Evolutionary conservation across 2,888 invertebrate species (phyloP).

Genomic region (Xestia sexstrigata): DNA sequence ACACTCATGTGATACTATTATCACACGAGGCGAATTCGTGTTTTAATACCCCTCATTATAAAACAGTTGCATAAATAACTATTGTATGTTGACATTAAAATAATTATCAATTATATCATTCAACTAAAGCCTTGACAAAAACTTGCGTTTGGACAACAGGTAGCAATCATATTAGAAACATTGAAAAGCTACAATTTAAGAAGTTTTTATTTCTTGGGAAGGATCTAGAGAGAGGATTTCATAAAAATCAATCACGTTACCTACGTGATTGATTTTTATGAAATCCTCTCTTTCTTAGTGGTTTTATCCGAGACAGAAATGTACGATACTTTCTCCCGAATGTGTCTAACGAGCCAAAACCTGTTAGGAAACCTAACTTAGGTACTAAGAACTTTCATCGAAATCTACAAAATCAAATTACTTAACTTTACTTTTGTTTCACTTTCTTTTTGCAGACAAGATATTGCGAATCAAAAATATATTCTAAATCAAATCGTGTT

Average conservation of each 20-base stretch:
- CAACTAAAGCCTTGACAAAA: background rate
- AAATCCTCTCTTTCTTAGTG: too few species aligned
- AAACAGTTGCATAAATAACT: too few species aligned
- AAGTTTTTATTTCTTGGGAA: background rate
- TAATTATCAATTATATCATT: background rate
- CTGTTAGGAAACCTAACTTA: conserved; percentile 1
- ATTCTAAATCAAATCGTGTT: conserved; percentile 12
- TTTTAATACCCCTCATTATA: too few species aligned
- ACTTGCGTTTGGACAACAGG: background rate
- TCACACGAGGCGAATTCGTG: too few species aligned
- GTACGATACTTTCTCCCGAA: conserved; percentile 4
- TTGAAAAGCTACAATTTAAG: background rate
- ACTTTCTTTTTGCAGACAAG: background rate
- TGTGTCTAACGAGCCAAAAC: background rate
- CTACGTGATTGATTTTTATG: too few species aligned
- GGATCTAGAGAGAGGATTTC: background rate
- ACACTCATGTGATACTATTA: too few species aligned
- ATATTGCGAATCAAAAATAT: conserved; percentile 11
- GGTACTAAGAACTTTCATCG: background rate
- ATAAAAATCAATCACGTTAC: background rate
- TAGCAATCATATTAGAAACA: background rate
- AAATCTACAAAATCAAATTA: conserved; percentile 16
- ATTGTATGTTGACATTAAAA: background rate
- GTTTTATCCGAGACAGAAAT: conserved; percentile 15
- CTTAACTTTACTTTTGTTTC: conserved; percentile 1